Evolutionary conservation across 2,888 invertebrate species (phyloP).

Genomic region (Dendrolimus houi): DNA sequence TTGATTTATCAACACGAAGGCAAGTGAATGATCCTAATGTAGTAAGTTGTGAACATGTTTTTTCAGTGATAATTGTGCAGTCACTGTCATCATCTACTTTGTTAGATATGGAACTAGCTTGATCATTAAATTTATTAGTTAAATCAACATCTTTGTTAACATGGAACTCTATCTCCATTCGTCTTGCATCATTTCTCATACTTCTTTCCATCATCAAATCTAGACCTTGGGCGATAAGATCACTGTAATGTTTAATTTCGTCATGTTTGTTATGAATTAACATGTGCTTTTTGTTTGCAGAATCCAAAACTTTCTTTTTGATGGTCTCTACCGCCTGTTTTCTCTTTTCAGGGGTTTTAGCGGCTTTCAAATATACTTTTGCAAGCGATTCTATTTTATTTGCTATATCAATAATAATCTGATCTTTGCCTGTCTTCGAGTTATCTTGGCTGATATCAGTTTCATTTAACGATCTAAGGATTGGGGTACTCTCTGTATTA

Average conservation of each 20-base stretch:
- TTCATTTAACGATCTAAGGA: slow-evolving; percentile 3
- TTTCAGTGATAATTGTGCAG: slow-evolving; percentile 9
- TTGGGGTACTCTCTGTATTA: background rate
- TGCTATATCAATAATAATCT: slow-evolving; percentile 20
- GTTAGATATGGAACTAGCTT: background rate
- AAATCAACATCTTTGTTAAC: background rate
- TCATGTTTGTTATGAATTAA: slow-evolving; percentile 17
- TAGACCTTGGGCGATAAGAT: slow-evolving; percentile 23
- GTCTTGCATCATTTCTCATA: background rate
- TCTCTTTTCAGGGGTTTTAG: slow-evolving; percentile 22
- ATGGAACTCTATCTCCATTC: background rate
- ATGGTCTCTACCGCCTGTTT: slow-evolving; percentile 22
- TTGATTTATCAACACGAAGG: slow-evolving; percentile 18
- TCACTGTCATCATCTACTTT: background rate
- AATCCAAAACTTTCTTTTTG: slow-evolving; percentile 17
- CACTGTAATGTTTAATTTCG: slow-evolving; percentile 22
- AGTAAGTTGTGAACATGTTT: slow-evolving; percentile 33
- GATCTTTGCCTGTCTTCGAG: slow-evolving; percentile 9
- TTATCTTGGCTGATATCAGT: slow-evolving; percentile 2
- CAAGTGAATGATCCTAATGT: slow-evolving; percentile 37
- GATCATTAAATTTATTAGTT: background rate
- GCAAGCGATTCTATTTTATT: slow-evolving; percentile 29
- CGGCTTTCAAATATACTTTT: slow-evolving; percentile 17
- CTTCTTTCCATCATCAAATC: slow-evolving; percentile 18
- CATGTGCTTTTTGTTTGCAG: slow-evolving; percentile 18